Evolutionary conservation across 1,140 invertebrate genomes (phyloP).

Genomic region (Micrasema minimum): DNA sequence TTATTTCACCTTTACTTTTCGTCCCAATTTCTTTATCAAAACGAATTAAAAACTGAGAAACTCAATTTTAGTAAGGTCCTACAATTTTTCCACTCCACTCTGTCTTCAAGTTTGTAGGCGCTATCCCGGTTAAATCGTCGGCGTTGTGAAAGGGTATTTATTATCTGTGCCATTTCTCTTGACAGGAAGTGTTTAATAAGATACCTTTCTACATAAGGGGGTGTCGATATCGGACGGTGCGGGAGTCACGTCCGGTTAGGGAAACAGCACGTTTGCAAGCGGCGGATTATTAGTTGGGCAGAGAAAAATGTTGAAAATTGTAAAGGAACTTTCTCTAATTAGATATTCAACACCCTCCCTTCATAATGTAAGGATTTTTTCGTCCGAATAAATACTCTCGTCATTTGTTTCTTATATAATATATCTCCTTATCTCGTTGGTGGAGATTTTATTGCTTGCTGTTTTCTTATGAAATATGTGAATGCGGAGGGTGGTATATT

Average conservation of each 20-base stretch:
- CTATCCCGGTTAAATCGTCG: too few species aligned
- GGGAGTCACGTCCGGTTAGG: conserved; percentile 8
- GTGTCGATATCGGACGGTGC: conserved; percentile 1
- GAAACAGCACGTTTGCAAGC: conserved; percentile 26
- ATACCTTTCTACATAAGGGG: too few species aligned
- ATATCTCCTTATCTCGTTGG: conserved; percentile 9
- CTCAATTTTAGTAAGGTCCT: too few species aligned
- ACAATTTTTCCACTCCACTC: too few species aligned
- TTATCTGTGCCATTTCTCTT: too few species aligned
- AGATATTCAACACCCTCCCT: conserved; percentile 18
- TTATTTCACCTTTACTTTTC: too few species aligned
- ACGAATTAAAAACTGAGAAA: too few species aligned
- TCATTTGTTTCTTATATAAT: conserved; percentile 6
- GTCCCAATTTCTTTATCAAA: too few species aligned
- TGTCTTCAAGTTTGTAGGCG: too few species aligned
- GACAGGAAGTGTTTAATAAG: too few species aligned
- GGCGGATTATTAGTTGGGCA: conserved; percentile 15
- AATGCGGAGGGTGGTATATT: conserved; percentile 27
- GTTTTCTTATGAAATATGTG: conserved; percentile 12
- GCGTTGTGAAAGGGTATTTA: too few species aligned
- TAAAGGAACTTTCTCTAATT: conserved; percentile 30
- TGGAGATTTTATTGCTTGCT: conserved; percentile 28
- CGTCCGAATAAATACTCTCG: conserved; percentile 16
- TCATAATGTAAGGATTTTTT: background rate
- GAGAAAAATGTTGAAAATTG: conserved; percentile 12